phyloP scores from a whole-genome alignment of 2,888 invertebrate species.

The Synergus japonicus region DNA sequence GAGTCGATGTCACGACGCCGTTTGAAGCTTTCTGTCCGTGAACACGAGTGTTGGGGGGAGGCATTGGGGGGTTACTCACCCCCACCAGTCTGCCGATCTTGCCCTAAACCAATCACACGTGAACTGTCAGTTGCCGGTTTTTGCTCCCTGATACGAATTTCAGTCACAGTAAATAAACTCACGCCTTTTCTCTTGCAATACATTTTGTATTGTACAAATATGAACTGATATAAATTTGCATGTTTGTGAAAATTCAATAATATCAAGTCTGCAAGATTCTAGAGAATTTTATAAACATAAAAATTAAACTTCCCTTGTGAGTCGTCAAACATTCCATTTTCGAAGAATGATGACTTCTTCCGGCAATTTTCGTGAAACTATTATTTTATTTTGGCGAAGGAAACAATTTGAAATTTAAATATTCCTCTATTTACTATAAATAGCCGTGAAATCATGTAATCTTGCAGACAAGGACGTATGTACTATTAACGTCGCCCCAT shows the following conservation, averaged over 20 bases:
- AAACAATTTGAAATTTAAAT: neutral
- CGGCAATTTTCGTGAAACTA: neutral
- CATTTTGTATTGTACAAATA: neutral
- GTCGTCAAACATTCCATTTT: neutral
- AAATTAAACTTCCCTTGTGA: neutral
- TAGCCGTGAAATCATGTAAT: constrained; percentile 13
- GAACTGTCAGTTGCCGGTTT: constrained; percentile 32
- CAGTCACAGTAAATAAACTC: constrained; percentile 26
- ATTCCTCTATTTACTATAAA: constrained; percentile 3
- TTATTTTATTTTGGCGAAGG: neutral
- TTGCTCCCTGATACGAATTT: constrained; percentile 20
- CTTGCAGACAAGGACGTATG: neutral
- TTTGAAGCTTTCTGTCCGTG: constrained; percentile 22
- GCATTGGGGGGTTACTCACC: constrained; percentile 11
- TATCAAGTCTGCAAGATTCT: neutral
- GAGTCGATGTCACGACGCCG: constrained; percentile 33
- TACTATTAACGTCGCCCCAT: neutral
- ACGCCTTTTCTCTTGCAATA: constrained; percentile 5
- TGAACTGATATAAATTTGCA: neutral
- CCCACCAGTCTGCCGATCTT: constrained; percentile 30
- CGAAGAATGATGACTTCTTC: neutral
- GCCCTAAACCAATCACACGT: constrained; percentile 37
- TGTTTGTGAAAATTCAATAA: neutral
- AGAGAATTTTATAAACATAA: neutral
- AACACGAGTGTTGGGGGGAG: neutral